Conservation (phyloP, 2,888 invertebrate genomes). For the Watsonalla binaria region DNA sequence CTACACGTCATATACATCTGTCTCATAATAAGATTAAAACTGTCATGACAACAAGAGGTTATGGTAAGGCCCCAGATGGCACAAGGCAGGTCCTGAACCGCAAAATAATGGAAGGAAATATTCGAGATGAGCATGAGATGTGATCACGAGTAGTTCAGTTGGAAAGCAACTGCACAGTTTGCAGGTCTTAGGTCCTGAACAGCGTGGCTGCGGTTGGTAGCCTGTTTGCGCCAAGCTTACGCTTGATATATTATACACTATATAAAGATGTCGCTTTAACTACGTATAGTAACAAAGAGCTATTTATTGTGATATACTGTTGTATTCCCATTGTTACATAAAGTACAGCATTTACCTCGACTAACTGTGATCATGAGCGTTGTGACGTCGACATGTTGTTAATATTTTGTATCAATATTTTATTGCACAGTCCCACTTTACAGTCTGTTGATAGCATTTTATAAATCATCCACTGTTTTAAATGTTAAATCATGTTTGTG, state of each 20-base stretch:
- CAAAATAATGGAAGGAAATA: too few relatives aligned
- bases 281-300: conserved; percentile 25
- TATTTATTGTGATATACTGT: conserved; percentile 29
- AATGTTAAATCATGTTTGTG: background rate
- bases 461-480: background rate
- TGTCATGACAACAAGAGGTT: too few relatives aligned
- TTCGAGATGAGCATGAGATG: too few relatives aligned
- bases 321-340: conserved; percentile 29
- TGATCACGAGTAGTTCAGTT: too few relatives aligned
- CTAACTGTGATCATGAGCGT: conserved; percentile 66
- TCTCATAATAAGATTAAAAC: too few relatives aligned
- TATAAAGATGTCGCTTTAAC: conserved; percentile 29
- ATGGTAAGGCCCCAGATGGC: too few relatives aligned
- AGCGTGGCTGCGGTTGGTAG: too few relatives aligned
- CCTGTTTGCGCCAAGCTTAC: too few relatives aligned
- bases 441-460: background rate
- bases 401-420: conserved; percentile 29
- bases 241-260: conserved; percentile 11
- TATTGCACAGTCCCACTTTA: conserved; percentile 6
- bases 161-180: too few relatives aligned
- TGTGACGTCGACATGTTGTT: conserved; percentile 43
- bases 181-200: too few relatives aligned
- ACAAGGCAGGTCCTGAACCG: too few relatives aligned
- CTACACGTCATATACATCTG: too few relatives aligned
- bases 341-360: conserved; percentile 69